Evolutionary conservation across 2,113 vertebrate genomes (phyloP).

Genomic region (Rhadina sibilatrix): DNA sequence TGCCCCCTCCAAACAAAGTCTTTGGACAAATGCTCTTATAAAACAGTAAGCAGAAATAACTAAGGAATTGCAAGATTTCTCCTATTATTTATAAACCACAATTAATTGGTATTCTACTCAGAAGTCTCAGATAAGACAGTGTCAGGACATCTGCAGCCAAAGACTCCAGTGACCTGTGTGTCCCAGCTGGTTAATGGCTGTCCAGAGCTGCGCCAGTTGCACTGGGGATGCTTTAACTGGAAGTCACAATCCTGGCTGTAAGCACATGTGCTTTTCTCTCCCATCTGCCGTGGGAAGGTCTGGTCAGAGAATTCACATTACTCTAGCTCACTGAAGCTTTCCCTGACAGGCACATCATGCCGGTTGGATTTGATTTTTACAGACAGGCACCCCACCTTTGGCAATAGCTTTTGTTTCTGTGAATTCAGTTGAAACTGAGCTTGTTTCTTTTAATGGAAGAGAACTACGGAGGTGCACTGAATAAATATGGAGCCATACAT

Average conservation of each 20-base stretch:
- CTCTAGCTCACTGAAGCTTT: not conserved
- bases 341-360: not conserved
- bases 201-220: not conserved
- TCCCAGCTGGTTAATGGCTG: not conserved
- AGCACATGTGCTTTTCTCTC: not conserved
- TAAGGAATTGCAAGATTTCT: not conserved
- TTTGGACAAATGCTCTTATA: not conserved
- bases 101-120: not conserved
- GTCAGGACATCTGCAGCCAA: not conserved
- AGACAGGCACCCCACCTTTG: not conserved
- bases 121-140: not conserved
- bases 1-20: fast-evolving
- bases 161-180: not conserved
- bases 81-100: not conserved
- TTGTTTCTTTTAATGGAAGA: not conserved
- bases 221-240: not conserved
- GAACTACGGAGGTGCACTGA: not conserved
- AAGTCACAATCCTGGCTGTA: not conserved
- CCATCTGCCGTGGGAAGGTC: not conserved
- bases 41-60: not conserved
- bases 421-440: not conserved
- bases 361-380: not conserved
- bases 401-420: not conserved
- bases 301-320: not conserved
- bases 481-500: not conserved